Base-by-base conservation (phyloP, 2,797 vertebrate species). In the Periophthalmus magnuspinnatus region DNA sequence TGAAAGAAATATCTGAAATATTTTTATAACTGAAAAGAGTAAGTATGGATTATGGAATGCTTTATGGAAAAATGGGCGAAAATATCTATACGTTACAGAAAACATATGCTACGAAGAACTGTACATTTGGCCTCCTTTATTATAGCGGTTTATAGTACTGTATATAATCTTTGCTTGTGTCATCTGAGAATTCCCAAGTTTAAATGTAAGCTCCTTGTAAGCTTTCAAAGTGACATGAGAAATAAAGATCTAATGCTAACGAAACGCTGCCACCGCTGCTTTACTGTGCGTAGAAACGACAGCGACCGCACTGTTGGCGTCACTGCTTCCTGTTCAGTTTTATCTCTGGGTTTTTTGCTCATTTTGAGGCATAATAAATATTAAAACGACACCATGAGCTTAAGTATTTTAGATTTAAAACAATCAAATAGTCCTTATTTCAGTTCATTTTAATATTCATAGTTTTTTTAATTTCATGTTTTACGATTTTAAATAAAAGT, bases 101-200 rank as follows among this genome's bases (percentile, higher is more conserved):
- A 86, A 87, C 81, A 85, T 81, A 89, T 85, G 81, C 84, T 91
- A 86, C 71, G 34, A 87, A 90, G 87, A 89, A 88, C 83, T 82
- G 83, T 91, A 65, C 81, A 85, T 89, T 89, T 93, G 86, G 85
- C 92, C 92, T 93, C 91, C 90, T 94, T 92, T 94, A 93, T 91
- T 75, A 81, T 76, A 91, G 92, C 91, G 91, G 88, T 93, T 94
- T 92, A 89, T 93, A 94, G 87, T 89, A 10, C 22, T 93, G 91
- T 93, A 89, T 92, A 90, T 92, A 89, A 90, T 90, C 91, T 92
- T 93, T 91, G 90, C 90, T 94, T 94, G 87, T 93, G 91, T 93
- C 91, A 91, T 92, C 91, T 88, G 86, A 89, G 85, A 81, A 86
- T 84, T 89, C 88, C 86, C 75, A 87, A 87, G 45, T 92, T 45